Base-by-base conservation (phyloP, 2,113 vertebrate genomes). In the Progne subis region DNA sequence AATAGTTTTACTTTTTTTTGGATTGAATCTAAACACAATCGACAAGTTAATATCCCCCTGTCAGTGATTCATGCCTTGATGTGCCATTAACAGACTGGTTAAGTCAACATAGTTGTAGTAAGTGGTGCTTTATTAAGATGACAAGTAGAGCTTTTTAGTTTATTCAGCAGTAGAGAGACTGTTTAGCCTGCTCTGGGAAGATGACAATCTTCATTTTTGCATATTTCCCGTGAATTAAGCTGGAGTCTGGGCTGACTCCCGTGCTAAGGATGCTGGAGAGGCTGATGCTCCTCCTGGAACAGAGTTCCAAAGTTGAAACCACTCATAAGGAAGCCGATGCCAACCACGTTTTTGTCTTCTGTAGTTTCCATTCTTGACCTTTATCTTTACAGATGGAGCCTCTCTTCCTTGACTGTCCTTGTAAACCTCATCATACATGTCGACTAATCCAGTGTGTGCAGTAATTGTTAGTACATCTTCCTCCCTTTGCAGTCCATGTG, bases 371-470 rank as follows among this genome's bases (percentile, higher is more conserved):
- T 96, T 93, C 96, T 94, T 95, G 82, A 55, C 15, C 5, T 92
- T 97, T 88, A 88, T 74, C 90, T 96, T 95, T 92, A 55, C 93
- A 96, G 96, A 96, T 94, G 94, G 92, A 92, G 55, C 39, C 64
- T 97, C 64, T 92, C 39, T 86, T 95, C 74, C 86, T 94, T 95
- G 78, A 39, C 96, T 94, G 95, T 95, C 94, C 94, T 39, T 95
- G 47, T 97, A 94, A 93, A 92, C 91, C 86, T 96, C 83, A 82
- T 93, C 56, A 18, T 86, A 52, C 59, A 5, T 97, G 75, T 94
- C 72, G 12, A 96, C 97, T 98, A 94, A 97, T 96, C 94, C 78
- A 88, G 56, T 88, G 63, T 95, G 94, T 83, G 69, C 90, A 82
- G 20, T 86, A 91, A 89, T 74, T 94, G 82, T 92, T 86, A 82